These are phyloP conservation scores for Augochlora pura DNA, from an alignment of 1,140 invertebrate species.

Conservation along the genomic window DNA sequence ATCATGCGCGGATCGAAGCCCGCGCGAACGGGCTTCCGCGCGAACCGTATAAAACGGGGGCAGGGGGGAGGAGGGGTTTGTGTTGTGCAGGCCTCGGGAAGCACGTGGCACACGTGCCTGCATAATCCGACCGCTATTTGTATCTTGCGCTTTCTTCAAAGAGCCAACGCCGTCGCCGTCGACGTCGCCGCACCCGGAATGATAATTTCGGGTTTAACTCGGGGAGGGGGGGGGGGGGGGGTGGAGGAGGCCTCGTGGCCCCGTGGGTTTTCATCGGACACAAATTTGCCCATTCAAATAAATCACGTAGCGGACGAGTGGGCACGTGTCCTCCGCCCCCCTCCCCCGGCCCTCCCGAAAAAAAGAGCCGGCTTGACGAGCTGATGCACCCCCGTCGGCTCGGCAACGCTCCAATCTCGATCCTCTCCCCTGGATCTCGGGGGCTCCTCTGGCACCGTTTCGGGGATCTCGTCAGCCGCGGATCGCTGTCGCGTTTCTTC, in stretches of 20 bases:
- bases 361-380: slow-evolving; percentile 18
- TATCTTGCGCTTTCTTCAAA: slow-evolving; percentile 52
- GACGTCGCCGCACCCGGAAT: slow-evolving; percentile 25
- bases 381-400: slow-evolving; percentile 2
- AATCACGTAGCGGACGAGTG: slow-evolving; percentile 42
- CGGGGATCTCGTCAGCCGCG: too few species aligned
- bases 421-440: not conserved
- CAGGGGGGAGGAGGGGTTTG: too few species aligned
- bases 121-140: slow-evolving; percentile 47
- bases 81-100: slow-evolving; percentile 31
- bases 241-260: not conserved
- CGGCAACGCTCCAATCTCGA: not conserved
- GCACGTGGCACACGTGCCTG: slow-evolving; percentile 54
- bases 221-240: too few species aligned
- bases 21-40: not conserved
- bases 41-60: not conserved
- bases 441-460: too few species aligned
- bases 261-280: slow-evolving; percentile 25
- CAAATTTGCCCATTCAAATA: slow-evolving; percentile 59
- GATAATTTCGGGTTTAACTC: slow-evolving; percentile 52
- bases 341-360: too few species aligned
- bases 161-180: not conserved
- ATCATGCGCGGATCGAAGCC: slow-evolving; percentile 27
- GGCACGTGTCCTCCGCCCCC: slow-evolving; percentile 37
- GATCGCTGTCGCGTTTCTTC: too few species aligned